Conservation (phyloP, 2,888 invertebrate genomes). For the Gibbula magus region DNA sequence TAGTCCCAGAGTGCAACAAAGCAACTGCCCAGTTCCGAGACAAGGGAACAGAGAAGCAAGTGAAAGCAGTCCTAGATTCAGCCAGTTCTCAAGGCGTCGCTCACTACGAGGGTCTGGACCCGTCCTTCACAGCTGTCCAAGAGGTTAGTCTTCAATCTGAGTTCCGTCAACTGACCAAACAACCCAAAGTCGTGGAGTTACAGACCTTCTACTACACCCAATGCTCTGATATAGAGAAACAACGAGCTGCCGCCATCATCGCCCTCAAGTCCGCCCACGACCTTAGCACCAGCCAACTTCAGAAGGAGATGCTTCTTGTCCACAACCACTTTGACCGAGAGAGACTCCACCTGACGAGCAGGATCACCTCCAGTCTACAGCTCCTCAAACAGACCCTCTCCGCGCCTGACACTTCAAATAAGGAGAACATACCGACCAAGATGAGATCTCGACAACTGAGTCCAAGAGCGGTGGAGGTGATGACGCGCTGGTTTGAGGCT, state of each 20-base stretch:
- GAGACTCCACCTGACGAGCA: constrained; percentile 59
- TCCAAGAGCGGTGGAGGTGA: constrained; percentile 55
- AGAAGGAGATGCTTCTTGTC: constrained; percentile 45
- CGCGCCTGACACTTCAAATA: constrained; percentile 14
- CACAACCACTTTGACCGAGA: constrained; percentile 59
- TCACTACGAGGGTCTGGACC: constrained; percentile 36
- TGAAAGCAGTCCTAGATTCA: constrained; percentile 6
- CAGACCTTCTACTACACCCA: constrained; percentile 64
- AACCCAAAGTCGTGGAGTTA: constrained; percentile 58
- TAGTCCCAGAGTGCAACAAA: constrained; percentile 48
- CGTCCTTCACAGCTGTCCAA: constrained; percentile 60
- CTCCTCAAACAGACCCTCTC: constrained; percentile 61
- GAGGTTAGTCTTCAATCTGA: constrained; percentile 67
- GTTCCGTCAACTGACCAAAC: constrained; percentile 58
- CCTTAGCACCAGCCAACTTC: constrained; percentile 43
- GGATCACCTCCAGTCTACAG: constrained; percentile 62
- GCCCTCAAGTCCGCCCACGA: constrained; percentile 47
- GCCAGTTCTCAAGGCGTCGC: not conserved
- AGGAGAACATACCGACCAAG: constrained; percentile 32
- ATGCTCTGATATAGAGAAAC: constrained; percentile 58
- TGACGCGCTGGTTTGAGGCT: constrained; percentile 65
- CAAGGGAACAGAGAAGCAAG: constrained; percentile 32
- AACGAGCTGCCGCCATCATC: constrained; percentile 56
- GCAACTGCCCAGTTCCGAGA: constrained; percentile 27
- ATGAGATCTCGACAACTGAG: constrained; percentile 58